Base-by-base conservation (phyloP, 1,140 invertebrate species). In the Xylocopa sonorina region DNA sequence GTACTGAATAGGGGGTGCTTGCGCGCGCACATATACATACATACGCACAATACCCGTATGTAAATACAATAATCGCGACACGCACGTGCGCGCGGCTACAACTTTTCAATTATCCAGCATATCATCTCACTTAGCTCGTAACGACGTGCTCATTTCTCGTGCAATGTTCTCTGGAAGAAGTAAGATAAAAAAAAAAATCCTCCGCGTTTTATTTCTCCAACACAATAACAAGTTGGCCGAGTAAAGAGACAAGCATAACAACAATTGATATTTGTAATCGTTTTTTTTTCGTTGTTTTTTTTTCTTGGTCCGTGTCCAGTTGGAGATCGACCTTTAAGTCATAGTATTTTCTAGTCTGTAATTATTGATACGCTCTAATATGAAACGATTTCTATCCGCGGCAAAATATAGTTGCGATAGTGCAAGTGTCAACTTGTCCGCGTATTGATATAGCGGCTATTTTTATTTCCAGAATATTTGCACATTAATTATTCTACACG, bases 321-420 rank as follows among this genome's bases (percentile, higher is more conserved):
- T 48, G 29, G 21, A 72, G 69, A n/a, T 3, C 7, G 5, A 48
- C n/a, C 48, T 27, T 41, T 21, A 41, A 53, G 4, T 21, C 18
- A 14, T 41, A n/a, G n/a, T 57, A 43, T 55, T 1, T 9, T 27
- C n/a, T 9, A 24, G 1, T 2, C 16, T 3, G 7, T 29, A 57
- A 67, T 46, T 57, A 58, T 71, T 32, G 29, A 71, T 12, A 21
- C 0, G 9, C 51, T 71, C 21, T 71, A 78, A 71, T 50, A 71
- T 50, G 16, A 38, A 67, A 68, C 41, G 14, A 46, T 55, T 55
- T 27, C 50, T 41, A n/a, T n/a, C n/a, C n/a, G 10, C 2, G 48
- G 53, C 14, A 32, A 75, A 21, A 27, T 3, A 55, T 14, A 21
- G 12, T 64, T 29, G n/a, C n/a, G n/a, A 21, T 21, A 6, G 58